Conservation (phyloP, 2,113 vertebrate genomes). For the Oophaga pumilio region DNA sequence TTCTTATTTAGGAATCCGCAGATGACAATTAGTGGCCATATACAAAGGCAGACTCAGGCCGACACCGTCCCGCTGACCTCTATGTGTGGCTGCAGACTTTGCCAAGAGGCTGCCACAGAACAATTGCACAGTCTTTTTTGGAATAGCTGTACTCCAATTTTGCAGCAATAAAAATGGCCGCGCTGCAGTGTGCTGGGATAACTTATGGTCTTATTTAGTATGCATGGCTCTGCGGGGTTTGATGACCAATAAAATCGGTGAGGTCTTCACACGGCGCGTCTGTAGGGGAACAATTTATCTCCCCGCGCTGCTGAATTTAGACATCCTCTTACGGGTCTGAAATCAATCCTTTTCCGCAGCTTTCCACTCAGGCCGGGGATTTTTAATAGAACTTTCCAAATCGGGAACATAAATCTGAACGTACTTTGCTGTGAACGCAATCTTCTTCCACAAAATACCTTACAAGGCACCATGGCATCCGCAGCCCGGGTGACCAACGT, state of each 20-base stretch:
- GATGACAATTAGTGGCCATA: no score
- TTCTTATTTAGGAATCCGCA: no score
- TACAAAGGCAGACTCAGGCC: no score
- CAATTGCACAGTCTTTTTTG: neutral
- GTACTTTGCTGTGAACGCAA: neutral
- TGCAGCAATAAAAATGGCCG: neutral
- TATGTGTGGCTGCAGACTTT: no score
- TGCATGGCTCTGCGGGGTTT: constrained; percentile 13
- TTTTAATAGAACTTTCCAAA: neutral
- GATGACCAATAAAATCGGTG: constrained; percentile 11
- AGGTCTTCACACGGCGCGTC: neutral
- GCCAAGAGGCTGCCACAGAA: no score
- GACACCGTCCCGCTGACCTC: no score
- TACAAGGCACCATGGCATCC: neutral
- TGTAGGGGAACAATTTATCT: constrained; percentile 22
- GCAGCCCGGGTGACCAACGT: neutral
- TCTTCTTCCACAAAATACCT: constrained; percentile 4
- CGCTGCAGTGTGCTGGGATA: neutral
- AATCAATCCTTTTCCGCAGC: neutral
- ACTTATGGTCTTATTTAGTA: neutral
- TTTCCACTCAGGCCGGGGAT: neutral
- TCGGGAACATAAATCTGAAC: neutral
- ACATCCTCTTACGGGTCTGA: constrained; percentile 17
- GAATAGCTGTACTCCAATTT: neutral
- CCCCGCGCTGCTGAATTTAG: neutral